Evolutionary conservation across 2,797 vertebrate species (phyloP).

Genomic region (Lemur catta): DNA sequence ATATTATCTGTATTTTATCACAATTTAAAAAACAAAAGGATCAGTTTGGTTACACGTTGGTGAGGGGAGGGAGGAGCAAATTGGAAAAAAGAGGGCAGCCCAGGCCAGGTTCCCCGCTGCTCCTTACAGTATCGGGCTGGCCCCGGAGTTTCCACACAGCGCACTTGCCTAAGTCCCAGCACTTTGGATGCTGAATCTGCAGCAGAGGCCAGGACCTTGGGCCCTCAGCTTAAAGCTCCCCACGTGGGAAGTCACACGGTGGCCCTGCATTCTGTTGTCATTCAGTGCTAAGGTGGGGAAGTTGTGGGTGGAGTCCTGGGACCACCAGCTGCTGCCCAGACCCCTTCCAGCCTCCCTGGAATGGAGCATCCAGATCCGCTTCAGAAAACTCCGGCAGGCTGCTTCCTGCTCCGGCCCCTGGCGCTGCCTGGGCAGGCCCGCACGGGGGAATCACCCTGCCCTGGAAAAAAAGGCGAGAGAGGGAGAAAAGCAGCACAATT

Average conservation of each 20-base stretch:
- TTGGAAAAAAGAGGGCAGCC: too few relatives aligned
- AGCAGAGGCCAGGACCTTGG: not conserved
- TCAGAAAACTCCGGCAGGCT: not conserved
- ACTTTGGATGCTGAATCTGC: not conserved
- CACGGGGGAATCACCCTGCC: constrained; percentile 50
- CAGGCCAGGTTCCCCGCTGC: not conserved
- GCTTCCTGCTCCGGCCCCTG: not conserved
- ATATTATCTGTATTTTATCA: not conserved
- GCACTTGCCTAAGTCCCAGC: not conserved
- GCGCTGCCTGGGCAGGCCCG: constrained; percentile 65
- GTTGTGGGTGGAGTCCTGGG: not conserved
- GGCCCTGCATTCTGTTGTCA: not conserved
- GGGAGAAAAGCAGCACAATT: constrained; percentile 74
- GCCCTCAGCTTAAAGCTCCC: not conserved
- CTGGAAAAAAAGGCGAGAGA: not conserved
- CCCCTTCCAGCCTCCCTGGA: not conserved
- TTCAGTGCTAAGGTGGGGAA: not conserved
- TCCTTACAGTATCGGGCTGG: not conserved
- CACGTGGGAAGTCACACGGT: rapidly evolving
- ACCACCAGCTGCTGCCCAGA: not conserved
- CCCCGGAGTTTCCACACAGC: not conserved
- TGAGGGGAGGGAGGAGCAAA: not conserved
- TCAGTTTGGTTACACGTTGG: not conserved
- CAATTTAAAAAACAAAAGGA: not conserved
- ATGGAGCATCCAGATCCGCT: not conserved